Evolutionary conservation across 2,888 invertebrate species (phyloP).

Genomic region (Eueremaeus valkanovi): DNA sequence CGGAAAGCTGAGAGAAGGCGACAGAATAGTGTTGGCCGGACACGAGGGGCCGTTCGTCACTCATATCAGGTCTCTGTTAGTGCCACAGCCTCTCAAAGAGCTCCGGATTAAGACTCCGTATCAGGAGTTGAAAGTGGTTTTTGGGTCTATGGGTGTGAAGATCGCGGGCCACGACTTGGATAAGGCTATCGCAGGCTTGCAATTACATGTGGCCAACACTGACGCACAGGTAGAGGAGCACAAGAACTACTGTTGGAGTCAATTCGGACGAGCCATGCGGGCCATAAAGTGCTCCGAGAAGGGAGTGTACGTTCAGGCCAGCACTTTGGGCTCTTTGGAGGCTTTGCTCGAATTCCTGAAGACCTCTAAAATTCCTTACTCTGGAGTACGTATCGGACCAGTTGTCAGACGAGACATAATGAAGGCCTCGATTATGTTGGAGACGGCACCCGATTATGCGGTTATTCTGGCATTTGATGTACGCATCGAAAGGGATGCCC

Average conservation of each 20-base stretch:
- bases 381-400: conserved; percentile 97
- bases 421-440: conserved; percentile 99
- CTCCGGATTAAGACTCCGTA: conserved; percentile 88
- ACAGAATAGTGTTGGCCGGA: conserved; percentile 90
- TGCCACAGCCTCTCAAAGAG: conserved; percentile 98
- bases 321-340: conserved; percentile 97
- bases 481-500: conserved; percentile 94
- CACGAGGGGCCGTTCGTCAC: conserved; percentile 98
- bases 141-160: conserved; percentile 97
- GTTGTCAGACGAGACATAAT: conserved; percentile 99
- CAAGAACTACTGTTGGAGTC: conserved; percentile 37
- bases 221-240: conserved; percentile 81
- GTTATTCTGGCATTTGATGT: conserved; percentile 99
- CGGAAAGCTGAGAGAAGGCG: conserved; percentile 86
- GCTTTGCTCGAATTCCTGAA: conserved; percentile 89
- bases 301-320: conserved; percentile 99
- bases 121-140: conserved; percentile 86
- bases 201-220: conserved; percentile 82
- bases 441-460: conserved; percentile 92
- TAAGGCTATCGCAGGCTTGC: conserved; percentile 89
- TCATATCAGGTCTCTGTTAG: conserved; percentile 89
- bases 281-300: conserved; percentile 84
- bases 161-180: conserved; percentile 97
- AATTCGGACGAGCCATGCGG: conserved; percentile 65
- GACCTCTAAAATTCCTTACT: conserved; percentile 92